Evolutionary conservation across 2,888 invertebrate species (phyloP).

Genomic region (Pollenia labialis): DNA sequence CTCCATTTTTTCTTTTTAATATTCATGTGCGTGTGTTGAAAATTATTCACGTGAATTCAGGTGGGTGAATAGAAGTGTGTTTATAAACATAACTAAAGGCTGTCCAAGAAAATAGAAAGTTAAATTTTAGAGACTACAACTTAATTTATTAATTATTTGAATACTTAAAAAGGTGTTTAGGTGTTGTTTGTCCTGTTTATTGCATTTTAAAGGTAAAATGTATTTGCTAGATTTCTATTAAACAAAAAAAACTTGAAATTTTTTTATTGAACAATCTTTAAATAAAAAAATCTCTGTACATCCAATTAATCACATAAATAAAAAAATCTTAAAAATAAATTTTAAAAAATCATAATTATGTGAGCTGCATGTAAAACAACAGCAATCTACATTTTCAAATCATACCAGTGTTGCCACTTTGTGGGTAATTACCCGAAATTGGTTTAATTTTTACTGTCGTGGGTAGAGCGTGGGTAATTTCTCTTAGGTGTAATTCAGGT

Average conservation of each 20-base stretch:
- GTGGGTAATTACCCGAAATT: too few relatives aligned
- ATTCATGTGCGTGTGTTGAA: constrained; percentile 8
- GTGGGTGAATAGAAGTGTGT: not conserved
- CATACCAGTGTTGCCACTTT: not conserved
- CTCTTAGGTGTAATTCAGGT: too few relatives aligned
- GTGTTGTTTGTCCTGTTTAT: too few relatives aligned
- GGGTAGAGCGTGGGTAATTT: too few relatives aligned
- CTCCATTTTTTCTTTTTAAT: not conserved
- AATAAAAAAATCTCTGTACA: not conserved
- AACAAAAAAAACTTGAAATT: too few relatives aligned
- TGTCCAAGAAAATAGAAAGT: not conserved
- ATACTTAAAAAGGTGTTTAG: not conserved
- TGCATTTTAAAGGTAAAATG: too few relatives aligned
- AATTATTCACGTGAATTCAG: constrained; percentile 8
- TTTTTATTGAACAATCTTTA: not conserved
- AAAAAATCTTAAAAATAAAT: constrained; percentile 49
- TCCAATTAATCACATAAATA: constrained; percentile 11
- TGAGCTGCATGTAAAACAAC: not conserved
- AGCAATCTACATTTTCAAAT: constrained; percentile 8
- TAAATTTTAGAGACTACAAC: too few relatives aligned
- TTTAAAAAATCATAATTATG: constrained; percentile 19
- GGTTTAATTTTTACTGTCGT: too few relatives aligned
- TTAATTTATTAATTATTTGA: too few relatives aligned
- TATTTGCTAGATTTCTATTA: too few relatives aligned
- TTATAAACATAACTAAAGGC: constrained; percentile 11